Evolutionary conservation across 1,140 invertebrate genomes (phyloP).

Genomic region (Aphelenchoides besseyi): DNA sequence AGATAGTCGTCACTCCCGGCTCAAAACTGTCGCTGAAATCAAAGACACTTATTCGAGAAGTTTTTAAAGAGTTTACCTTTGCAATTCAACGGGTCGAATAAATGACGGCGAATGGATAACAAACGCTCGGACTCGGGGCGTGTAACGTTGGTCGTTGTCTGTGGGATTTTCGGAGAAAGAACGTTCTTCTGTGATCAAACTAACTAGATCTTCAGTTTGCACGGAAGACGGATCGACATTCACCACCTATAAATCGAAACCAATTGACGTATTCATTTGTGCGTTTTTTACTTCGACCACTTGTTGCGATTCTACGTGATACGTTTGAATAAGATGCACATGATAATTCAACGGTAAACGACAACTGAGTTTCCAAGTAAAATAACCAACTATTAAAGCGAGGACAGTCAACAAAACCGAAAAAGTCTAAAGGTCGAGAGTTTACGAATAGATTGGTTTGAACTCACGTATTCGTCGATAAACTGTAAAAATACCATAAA

Average conservation of each 20-base stretch:
- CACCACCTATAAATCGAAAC: not conserved
- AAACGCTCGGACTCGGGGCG: not conserved
- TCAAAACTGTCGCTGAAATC: not conserved
- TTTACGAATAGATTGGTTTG: not conserved
- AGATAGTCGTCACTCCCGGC: not conserved
- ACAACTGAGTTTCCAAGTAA: not conserved
- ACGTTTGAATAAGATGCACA: slow-evolving; percentile 12
- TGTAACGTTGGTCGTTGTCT: not conserved
- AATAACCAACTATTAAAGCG: not conserved
- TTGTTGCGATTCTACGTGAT: not conserved
- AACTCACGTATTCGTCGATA: slow-evolving; percentile 6
- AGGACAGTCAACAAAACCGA: not conserved
- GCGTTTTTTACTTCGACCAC: not conserved
- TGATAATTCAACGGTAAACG: not conserved
- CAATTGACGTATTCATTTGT: not conserved
- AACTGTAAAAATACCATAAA: not conserved
- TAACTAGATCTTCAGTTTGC: not conserved
- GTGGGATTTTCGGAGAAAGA: not conserved
- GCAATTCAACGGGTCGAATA: not conserved
- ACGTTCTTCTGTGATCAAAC: not conserved
- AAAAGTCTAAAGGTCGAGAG: slow-evolving; percentile 7
- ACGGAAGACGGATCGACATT: not conserved
- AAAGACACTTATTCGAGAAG: not conserved
- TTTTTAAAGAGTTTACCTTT: not conserved
- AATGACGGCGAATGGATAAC: not conserved